Evolutionary conservation across 2,113 vertebrate species (phyloP), one percentile per base, ranked within the genome.

Genomic region (Arenaria interpres): DNA sequence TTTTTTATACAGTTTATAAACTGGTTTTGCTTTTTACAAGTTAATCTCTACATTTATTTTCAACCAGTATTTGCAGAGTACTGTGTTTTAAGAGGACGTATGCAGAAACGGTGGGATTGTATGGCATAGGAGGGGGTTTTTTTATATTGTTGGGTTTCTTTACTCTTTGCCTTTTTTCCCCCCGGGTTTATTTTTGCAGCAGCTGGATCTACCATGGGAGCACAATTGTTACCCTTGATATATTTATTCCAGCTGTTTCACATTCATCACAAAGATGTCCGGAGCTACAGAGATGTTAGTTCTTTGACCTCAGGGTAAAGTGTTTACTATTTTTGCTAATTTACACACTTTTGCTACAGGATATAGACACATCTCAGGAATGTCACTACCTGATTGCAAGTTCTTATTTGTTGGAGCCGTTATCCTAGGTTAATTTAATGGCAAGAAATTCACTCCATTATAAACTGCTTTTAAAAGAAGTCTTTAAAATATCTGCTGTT

Each of bases 211-310:
- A 32, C 69, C 87, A 92, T 85, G 86, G 93, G 85, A 94, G 88
- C 66, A 53, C 64, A 93, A 72, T 94, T 97, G 45, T 96, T 97
- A 62, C 90, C 89, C 89, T 87, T 91, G 72, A 85, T 87, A 22
- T 81, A 74, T 83, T 96, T 91, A 93, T 85, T 92, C 95, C 97
- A 98, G 95, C 96, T 98, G 97, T 96, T 96, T 87, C 88, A 79
- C 93, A 97, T 98, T 96, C 68, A 93, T 97, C 95, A 97, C 83
- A 74, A 95, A 78, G 59, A 85, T 83, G 30, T 78, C 83, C 78
- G 63, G 41, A 83, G 85, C 45, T 93, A 39, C 8, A 43, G 67
- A 82, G 28, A 89, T 84, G 68, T 77, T 91, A 59, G 48, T 94
- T 73, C 63, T 87, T 94, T 95, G 86, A 86, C 78, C 68, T 56